These are phyloP conservation scores for Urocyon cinereoargenteus DNA, from an alignment of 2,797 vertebrate species.

Conservation along the genomic window DNA sequence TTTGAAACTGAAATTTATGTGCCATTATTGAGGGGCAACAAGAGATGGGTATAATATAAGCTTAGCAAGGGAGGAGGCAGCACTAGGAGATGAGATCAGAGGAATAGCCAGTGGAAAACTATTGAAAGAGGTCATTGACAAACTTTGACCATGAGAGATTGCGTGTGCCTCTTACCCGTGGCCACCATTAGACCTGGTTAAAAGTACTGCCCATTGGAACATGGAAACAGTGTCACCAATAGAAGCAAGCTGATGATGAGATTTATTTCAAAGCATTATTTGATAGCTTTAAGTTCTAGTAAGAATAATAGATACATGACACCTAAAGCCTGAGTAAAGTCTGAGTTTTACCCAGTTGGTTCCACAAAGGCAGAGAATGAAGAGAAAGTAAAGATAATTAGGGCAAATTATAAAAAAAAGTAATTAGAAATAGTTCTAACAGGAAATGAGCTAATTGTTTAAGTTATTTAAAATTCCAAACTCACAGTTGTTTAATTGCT, in stretches of 20 bases:
- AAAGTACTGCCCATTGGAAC: background rate
- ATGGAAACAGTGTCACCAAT: background rate
- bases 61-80: background rate
- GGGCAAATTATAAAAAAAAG: slow-evolving; percentile 20
- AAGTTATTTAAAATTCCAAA: slow-evolving; percentile 74
- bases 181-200: background rate
- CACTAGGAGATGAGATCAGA: background rate
- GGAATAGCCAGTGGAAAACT: background rate
- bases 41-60: background rate
- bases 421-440: slow-evolving; percentile 68
- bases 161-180: background rate
- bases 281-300: background rate
- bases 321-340: background rate
- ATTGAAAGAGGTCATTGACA: background rate
- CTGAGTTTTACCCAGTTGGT: background rate
- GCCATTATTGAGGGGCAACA: background rate
- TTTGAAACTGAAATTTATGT: background rate
- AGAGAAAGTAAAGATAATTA: slow-evolving; percentile 65
- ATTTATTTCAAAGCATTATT: background rate
- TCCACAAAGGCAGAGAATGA: background rate
- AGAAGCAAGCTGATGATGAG: background rate
- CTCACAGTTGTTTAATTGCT: slow-evolving; percentile 59
- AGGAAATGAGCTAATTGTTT: slow-evolving; percentile 68
- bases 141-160: background rate
- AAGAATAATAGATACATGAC: background rate